phyloP scores from a whole-genome alignment of 2,888 invertebrate species.

The Polymixis flavicincta region DNA sequence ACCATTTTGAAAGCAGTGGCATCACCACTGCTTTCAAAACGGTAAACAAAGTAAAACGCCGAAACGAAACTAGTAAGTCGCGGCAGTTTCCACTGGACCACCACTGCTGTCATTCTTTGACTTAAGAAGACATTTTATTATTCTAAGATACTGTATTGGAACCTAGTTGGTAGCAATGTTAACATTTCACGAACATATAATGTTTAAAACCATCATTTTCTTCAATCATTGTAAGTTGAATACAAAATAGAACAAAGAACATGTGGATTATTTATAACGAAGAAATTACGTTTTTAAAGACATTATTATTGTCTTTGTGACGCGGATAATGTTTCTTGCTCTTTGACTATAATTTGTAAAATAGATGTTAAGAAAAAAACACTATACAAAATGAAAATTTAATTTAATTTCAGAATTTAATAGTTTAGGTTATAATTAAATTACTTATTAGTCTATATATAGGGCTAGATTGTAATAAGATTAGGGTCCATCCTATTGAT shows the following conservation, averaged over 20 bases:
- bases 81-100: too few species aligned
- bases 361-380: neutral
- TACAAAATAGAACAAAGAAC: slow-evolving; percentile 41
- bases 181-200: slow-evolving; percentile 27
- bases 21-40: too few species aligned
- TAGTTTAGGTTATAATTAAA: too few species aligned
- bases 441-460: too few species aligned
- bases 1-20: too few species aligned
- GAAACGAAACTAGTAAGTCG: too few species aligned
- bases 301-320: neutral
- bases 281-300: slow-evolving; percentile 3
- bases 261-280: slow-evolving; percentile 18
- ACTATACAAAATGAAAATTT: too few species aligned
- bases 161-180: neutral
- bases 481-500: too few species aligned
- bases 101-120: too few species aligned
- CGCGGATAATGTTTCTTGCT: neutral
- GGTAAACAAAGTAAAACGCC: too few species aligned
- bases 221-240: slow-evolving; percentile 3
- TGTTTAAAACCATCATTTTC: neutral
- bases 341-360: neutral
- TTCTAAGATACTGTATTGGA: slow-evolving; percentile 18
- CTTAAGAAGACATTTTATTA: neutral
- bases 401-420: too few species aligned
- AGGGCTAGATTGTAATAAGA: too few species aligned